phyloP scores from a whole-genome alignment of 2,888 invertebrate genomes.

The Ectobius pallidus region DNA sequence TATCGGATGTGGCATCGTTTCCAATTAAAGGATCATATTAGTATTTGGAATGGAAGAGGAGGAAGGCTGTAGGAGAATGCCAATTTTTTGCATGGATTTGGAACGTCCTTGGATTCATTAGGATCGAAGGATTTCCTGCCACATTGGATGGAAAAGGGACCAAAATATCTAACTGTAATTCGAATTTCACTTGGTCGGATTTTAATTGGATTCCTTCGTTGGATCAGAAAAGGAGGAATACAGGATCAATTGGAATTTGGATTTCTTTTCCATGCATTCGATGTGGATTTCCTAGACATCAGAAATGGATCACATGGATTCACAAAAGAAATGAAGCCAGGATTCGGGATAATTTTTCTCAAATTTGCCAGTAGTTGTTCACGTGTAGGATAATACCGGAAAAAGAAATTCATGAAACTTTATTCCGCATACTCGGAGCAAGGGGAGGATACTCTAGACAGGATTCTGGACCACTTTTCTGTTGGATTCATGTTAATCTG shows the following conservation, averaged over 20 bases:
- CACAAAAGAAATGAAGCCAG: slow-evolving; percentile 25
- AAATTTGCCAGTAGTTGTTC: not conserved
- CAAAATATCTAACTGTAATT: slow-evolving; percentile 9
- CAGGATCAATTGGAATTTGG: slow-evolving; percentile 21
- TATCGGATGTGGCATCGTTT: slow-evolving; percentile 40
- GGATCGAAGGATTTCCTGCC: slow-evolving; percentile 37
- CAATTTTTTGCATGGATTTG: slow-evolving; percentile 25
- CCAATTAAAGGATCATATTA: slow-evolving; percentile 32
- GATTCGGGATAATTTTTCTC: slow-evolving; percentile 20
- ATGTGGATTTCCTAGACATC: slow-evolving; percentile 15
- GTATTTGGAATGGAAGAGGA: slow-evolving; percentile 35
- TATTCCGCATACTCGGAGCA: not conserved
- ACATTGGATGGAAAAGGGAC: slow-evolving; percentile 26
- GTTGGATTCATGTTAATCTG: not conserved
- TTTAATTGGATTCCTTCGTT: slow-evolving; percentile 33
- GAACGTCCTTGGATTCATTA: slow-evolving; percentile 37
- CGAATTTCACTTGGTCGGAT: slow-evolving; percentile 7
- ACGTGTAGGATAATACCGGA: not conserved
- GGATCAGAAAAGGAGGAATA: slow-evolving; percentile 35
- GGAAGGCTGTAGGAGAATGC: slow-evolving; percentile 24
- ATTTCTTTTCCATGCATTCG: slow-evolving; percentile 26
- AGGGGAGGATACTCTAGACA: slow-evolving; percentile 14
- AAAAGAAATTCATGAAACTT: too few relatives aligned
- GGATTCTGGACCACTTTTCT: slow-evolving; percentile 20
- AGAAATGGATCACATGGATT: slow-evolving; percentile 20